Percentiles rank a stretch among this genome's conserved stretches.
Conservation (phyloP, 2,888 invertebrate genomes). For the Drosophila eohydei region DNA sequence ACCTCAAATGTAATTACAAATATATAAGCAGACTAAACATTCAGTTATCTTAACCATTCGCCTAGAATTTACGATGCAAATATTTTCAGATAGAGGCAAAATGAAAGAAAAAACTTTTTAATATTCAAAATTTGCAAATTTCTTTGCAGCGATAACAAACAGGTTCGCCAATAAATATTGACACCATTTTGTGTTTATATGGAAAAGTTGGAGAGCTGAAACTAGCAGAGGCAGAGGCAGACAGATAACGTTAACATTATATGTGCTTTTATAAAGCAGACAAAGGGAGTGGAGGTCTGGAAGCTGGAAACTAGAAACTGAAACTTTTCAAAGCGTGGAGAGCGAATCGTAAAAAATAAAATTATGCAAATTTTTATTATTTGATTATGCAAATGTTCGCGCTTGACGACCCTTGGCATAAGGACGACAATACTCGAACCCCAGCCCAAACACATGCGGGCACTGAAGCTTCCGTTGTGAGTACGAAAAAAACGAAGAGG, state of each 20-base stretch:
- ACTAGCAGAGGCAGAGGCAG: constrained; percentile 17
- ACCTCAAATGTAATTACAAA: constrained; percentile 3
- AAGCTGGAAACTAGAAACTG: constrained; percentile 61
- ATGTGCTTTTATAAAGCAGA: constrained; percentile 45
- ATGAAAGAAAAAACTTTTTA: constrained; percentile 54
- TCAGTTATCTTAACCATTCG: constrained; percentile 33
- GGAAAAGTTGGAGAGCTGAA: constrained; percentile 15
- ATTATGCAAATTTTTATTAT: constrained; percentile 85
- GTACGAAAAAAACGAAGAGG: constrained; percentile 28
- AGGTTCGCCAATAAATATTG: constrained; percentile 81
- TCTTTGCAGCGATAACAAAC: constrained; percentile 74
- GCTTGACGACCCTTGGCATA: constrained; percentile 85
- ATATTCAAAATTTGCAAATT: constrained; percentile 81
- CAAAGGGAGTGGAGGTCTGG: constrained; percentile 50
- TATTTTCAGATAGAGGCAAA: constrained; percentile 45
- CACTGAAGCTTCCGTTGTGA: constrained; percentile 58
- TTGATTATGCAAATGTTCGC: constrained; percentile 85
- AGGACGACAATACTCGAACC: constrained; percentile 80
- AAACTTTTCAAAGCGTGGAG: constrained; percentile 11
- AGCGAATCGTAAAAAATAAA: constrained; percentile 81
- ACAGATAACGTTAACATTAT: constrained; percentile 72
- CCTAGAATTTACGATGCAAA: constrained; percentile 63
- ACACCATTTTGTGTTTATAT: constrained; percentile 74
- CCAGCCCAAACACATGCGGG: constrained; percentile 52
- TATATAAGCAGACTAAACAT: not conserved